Evolutionary conservation across 2,888 invertebrate species (phyloP), one percentile per base, ranked within the genome.

Genomic region (Microdon myrmicae): DNA sequence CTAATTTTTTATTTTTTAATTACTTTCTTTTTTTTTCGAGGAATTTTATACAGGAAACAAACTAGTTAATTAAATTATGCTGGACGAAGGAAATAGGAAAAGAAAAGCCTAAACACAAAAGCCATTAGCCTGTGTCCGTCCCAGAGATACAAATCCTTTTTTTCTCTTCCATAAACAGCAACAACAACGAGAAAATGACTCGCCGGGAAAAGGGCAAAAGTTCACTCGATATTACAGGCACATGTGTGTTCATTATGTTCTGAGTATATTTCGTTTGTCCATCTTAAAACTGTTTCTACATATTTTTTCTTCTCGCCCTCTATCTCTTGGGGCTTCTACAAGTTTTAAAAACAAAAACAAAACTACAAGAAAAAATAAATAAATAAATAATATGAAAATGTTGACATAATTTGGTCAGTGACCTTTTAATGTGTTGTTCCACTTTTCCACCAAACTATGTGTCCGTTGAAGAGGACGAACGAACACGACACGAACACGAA

Each of bases 391-490:
- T n/a, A n/a, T n/a, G n/a, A n/a, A n/a, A n/a, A n/a, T n/a, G n/a
- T 64, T 45, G 58, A 53, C 74, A 76, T 74, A 74, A 75, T 74
- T 77, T 77, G 77, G 77, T 77, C 77, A 77, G 73, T 77, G 77
- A 77, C 78, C 77, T 76, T 76, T 75, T 70, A 67, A 64, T 55
- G 43, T 67, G 59, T 54, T 66, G 58, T 68, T 70, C 69, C 67
- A 68, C 67, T 66, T 70, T 66, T 67, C 51, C 56, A 56, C 26
- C 51, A 64, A 64, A 53, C 43, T 53, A 58, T 58, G 56, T 64
- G 51, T 44, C 51, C 41, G 35, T 32, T 49, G 7, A 29, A n/a
- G n/a, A n/a, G n/a, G n/a, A n/a, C n/a, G n/a, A n/a, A n/a, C n/a
- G n/a, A n/a, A n/a, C n/a, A n/a, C n/a, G n/a, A n/a, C n/a, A n/a